Evolutionary conservation across 2,888 invertebrate genomes (phyloP).

Genomic region (Clunio marinus): DNA sequence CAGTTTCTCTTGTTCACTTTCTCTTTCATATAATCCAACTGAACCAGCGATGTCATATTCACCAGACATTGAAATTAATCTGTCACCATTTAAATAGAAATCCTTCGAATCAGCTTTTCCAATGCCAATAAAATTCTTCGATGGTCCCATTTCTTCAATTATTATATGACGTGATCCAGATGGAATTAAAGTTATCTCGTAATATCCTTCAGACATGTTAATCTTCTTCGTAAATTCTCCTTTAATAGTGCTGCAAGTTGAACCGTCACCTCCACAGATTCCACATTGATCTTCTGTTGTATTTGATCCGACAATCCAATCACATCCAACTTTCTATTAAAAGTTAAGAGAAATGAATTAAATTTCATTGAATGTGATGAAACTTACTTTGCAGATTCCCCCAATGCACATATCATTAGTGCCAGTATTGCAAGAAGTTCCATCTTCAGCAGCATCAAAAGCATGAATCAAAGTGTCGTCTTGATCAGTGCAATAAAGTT

Average conservation of each 20-base stretch:
- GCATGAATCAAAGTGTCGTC: slow-evolving; percentile 70
- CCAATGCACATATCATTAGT: slow-evolving; percentile 80
- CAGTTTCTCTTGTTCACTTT: slow-evolving; percentile 74
- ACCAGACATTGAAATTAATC: slow-evolving; percentile 68
- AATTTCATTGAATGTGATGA: slow-evolving; percentile 23
- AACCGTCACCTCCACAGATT: slow-evolving; percentile 78
- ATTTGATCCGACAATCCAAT: slow-evolving; percentile 78
- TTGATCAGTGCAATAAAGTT: slow-evolving; percentile 74
- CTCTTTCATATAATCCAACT: slow-evolving; percentile 72
- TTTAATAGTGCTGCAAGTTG: slow-evolving; percentile 69
- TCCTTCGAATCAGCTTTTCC: slow-evolving; percentile 63
- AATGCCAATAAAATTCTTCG: slow-evolving; percentile 76
- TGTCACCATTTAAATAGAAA: slow-evolving; percentile 74
- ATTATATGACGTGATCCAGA: slow-evolving; percentile 73
- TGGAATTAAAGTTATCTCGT: slow-evolving; percentile 64
- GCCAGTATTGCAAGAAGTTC: slow-evolving; percentile 78
- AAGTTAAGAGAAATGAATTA: slow-evolving; percentile 43
- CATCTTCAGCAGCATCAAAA: slow-evolving; percentile 73
- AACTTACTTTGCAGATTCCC: slow-evolving; percentile 65
- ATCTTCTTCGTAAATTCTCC: slow-evolving; percentile 56
- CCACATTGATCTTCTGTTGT: slow-evolving; percentile 80
- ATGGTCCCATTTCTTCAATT: slow-evolving; percentile 69
- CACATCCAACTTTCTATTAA: slow-evolving; percentile 85
- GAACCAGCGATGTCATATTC: slow-evolving; percentile 80
- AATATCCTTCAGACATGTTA: slow-evolving; percentile 58